phyloP scores from a whole-genome alignment of 2,113 vertebrate genomes.

The Vireo altiloquus region DNA sequence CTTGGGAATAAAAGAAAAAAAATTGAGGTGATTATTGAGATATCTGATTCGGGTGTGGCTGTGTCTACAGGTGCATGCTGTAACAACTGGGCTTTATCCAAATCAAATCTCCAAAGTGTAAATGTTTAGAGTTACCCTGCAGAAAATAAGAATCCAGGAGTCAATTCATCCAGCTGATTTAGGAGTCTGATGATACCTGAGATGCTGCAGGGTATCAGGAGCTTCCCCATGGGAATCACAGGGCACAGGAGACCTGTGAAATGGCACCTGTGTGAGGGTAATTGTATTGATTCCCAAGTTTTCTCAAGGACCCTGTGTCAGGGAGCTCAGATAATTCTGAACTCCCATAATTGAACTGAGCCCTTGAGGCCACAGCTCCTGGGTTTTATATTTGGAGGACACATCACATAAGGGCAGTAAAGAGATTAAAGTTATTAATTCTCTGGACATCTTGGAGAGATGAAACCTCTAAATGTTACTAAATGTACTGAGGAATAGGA shows the following conservation, averaged over 20 bases:
- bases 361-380: background rate
- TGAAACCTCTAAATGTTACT: background rate
- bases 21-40: background rate
- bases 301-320: accelerated
- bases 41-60: background rate
- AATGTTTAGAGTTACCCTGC: background rate
- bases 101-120: background rate
- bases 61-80: background rate
- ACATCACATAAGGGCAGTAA: background rate
- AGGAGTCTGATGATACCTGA: background rate
- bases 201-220: background rate
- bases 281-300: background rate
- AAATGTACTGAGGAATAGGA: background rate
- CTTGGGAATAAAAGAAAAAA: background rate
- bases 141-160: background rate
- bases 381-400: background rate
- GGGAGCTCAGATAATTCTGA: background rate
- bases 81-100: background rate
- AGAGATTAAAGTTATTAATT: background rate
- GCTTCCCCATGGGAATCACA: background rate
- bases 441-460: background rate
- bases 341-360: background rate
- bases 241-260: background rate
- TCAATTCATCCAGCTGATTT: background rate
- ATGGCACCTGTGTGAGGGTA: background rate